Evolutionary conservation across 2,113 vertebrate genomes (phyloP).

Genomic region (Tenebrosternarchus preto): DNA sequence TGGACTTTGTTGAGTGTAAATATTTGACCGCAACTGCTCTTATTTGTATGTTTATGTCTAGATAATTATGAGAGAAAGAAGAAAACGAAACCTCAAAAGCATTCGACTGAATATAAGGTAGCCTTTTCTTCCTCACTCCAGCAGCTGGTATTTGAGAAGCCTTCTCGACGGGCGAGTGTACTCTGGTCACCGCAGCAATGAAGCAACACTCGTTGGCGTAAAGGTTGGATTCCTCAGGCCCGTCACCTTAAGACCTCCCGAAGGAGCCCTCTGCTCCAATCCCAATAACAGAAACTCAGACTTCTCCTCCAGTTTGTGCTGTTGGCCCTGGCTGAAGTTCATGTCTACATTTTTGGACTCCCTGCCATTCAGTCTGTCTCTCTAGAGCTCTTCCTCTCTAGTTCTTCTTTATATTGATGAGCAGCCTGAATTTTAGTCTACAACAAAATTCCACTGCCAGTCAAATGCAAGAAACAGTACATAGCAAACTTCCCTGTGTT

Average conservation of each 20-base stretch:
- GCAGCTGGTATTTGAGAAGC: conserved; percentile 21
- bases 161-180: not conserved
- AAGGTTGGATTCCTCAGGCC: conserved; percentile 59
- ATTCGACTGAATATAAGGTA: conserved; percentile 14
- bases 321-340: conserved; percentile 52
- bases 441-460: not conserved
- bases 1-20: conserved; percentile 28
- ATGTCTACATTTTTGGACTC: conserved; percentile 39
- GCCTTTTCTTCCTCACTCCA: not conserved
- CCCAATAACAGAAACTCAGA: conserved; percentile 11
- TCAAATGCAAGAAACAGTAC: not conserved
- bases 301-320: conserved; percentile 48
- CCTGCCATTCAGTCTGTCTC: conserved; percentile 4
- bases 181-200: conserved; percentile 35
- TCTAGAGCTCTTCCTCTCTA: not conserved
- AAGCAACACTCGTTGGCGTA: conserved; percentile 56
- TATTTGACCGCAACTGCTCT: conserved; percentile 18
- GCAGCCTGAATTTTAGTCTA: not conserved
- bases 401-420: not conserved
- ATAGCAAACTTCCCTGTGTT: not conserved
- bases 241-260: conserved; percentile 59
- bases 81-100: conserved; percentile 20
- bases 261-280: conserved; percentile 47
- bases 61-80: conserved; percentile 12
- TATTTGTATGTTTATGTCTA: conserved; percentile 42